Conservation (phyloP, 2,113 vertebrate genomes). For the Aphyosemion australe region DNA sequence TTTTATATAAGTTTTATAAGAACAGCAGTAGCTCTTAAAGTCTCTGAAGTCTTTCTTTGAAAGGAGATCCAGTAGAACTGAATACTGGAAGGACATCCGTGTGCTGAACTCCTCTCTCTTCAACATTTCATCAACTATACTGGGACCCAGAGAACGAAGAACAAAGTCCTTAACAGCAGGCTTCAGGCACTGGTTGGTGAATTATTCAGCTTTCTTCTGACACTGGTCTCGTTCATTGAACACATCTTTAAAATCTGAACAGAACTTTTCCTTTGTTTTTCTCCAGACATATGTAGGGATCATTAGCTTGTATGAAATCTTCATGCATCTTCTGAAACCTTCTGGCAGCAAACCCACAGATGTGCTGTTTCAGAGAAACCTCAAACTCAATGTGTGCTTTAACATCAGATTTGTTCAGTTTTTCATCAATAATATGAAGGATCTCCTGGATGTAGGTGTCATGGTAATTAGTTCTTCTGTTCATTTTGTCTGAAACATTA, state of each 20-base stretch:
- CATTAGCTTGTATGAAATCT: conserved; percentile 49
- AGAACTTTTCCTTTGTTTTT: conserved; percentile 44
- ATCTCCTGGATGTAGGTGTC: conserved; percentile 62
- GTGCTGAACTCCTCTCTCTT: conserved; percentile 38
- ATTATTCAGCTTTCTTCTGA: conserved; percentile 71
- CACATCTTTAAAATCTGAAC: conserved; percentile 56
- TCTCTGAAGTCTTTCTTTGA: not conserved
- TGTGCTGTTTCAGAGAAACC: conserved; percentile 63
- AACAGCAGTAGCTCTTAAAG: not conserved
- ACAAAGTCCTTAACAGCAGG: conserved; percentile 56
- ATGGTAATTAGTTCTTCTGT: conserved; percentile 29
- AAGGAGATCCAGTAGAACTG: conserved; percentile 55
- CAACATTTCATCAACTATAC: conserved; percentile 62
- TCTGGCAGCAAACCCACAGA: conserved; percentile 61
- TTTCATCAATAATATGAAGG: conserved; percentile 43
- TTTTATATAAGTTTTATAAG: conserved; percentile 51
- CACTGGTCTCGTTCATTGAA: conserved; percentile 63
- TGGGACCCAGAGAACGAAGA: conserved; percentile 41
- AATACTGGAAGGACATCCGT: conserved; percentile 46
- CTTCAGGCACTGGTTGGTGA: conserved; percentile 45
- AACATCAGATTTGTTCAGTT: accelerated
- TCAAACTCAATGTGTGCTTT: conserved; percentile 6
- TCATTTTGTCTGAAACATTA: not conserved
- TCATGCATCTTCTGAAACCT: conserved; percentile 56
- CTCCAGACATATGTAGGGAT: conserved; percentile 40